phyloP scores from a whole-genome alignment of 2,888 invertebrate species.

The Uloborus plumipes region DNA sequence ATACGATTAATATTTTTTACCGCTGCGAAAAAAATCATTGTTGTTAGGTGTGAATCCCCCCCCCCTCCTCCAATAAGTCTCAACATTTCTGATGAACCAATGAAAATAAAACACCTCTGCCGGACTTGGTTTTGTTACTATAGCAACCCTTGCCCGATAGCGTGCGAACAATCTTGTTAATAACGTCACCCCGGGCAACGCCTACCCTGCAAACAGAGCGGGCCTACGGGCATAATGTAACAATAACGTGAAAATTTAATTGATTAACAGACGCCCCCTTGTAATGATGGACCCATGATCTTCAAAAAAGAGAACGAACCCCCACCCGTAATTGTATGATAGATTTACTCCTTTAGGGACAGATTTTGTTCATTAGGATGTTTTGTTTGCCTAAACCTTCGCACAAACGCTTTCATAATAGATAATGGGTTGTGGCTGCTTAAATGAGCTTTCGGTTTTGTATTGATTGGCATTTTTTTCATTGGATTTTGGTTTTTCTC shows the following conservation, averaged over 20 bases:
- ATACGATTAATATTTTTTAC: no score
- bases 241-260: constrained; percentile 49
- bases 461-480: not conserved
- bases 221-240: constrained; percentile 27
- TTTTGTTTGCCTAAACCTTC: no score
- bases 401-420: not conserved
- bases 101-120: not conserved
- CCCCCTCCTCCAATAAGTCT: not conserved
- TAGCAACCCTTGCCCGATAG: constrained; percentile 24
- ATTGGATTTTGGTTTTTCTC: not conserved
- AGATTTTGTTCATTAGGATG: no score
- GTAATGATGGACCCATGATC: constrained; percentile 15
- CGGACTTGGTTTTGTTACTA: constrained; percentile 15
- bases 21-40: no score
- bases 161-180: constrained; percentile 55
- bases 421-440: not conserved
- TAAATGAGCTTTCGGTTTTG: constrained; percentile 21
- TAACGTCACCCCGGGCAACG: constrained; percentile 59
- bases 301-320: constrained; percentile 12
- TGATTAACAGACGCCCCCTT: constrained; percentile 43
- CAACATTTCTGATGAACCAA: not conserved
- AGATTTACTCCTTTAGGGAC: not conserved
- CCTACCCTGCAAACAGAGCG: constrained; percentile 57
- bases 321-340: constrained; percentile 5
- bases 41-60: not conserved